Percentiles rank a stretch among this genome's conserved stretches.
These are phyloP conservation scores for Alentia gelatinosa DNA, from an alignment of 2,888 invertebrate species.

Conservation along the genomic window DNA sequence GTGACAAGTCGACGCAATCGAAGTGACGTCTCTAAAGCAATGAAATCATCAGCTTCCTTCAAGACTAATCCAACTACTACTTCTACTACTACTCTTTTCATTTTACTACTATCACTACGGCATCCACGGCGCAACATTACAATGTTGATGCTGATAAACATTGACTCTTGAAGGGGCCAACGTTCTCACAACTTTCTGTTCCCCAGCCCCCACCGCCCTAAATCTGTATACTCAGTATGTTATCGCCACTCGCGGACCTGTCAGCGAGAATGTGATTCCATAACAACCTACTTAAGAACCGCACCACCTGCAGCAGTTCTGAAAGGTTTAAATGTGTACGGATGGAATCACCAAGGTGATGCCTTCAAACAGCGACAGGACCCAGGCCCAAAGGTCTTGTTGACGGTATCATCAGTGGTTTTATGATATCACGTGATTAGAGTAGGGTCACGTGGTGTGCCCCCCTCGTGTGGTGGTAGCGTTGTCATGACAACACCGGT, in stretches of 20 bases:
- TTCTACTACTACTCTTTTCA: no score
- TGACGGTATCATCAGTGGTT: neutral
- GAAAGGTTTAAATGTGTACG: no score
- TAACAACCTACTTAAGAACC: no score
- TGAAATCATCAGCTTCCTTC: neutral
- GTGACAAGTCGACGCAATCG: neutral
- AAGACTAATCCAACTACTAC: neutral
- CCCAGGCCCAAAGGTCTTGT: no score
- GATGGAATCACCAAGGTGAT: no score
- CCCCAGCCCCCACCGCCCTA: no score
- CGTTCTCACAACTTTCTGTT: no score
- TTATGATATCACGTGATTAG: conserved; percentile 7
- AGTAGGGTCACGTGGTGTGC: neutral
- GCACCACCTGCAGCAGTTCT: no score
- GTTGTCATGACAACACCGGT: neutral
- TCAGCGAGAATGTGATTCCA: no score
- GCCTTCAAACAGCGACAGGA: no score
- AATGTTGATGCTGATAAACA: neutral
- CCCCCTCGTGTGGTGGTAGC: neutral
- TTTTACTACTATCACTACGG: neutral
- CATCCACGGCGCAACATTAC: neutral
- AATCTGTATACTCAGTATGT: no score
- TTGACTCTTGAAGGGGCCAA: neutral
- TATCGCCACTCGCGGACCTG: no score
- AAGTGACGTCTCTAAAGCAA: neutral